Evolutionary conservation across 2,113 vertebrate genomes (phyloP).

Genomic region (Gopherus flavomarginatus): DNA sequence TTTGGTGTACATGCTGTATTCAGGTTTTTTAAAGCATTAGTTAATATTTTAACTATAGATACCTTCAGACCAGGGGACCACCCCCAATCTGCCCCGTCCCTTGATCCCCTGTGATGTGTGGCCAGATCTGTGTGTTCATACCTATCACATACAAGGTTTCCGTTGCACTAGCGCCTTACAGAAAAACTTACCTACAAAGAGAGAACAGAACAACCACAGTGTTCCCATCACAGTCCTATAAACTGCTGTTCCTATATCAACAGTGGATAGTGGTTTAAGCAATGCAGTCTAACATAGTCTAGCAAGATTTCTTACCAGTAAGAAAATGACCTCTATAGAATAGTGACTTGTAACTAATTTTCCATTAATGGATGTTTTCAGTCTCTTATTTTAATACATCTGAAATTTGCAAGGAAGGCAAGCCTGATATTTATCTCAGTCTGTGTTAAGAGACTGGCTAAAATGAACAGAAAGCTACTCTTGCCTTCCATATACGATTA

Average conservation of each 20-base stretch:
- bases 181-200: slow-evolving; percentile 13
- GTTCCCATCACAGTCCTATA: background rate
- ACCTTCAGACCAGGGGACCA: slow-evolving; percentile 27
- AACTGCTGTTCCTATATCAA: slow-evolving; percentile 23
- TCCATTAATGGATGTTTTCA: background rate
- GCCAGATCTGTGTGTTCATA: slow-evolving; percentile 11
- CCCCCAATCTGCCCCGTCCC: background rate
- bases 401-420: slow-evolving; percentile 45
- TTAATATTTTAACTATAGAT: slow-evolving; percentile 32
- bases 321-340: slow-evolving; percentile 29
- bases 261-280: background rate
- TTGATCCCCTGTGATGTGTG: background rate
- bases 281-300: slow-evolving; percentile 9
- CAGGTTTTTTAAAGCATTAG: slow-evolving; percentile 67
- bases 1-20: slow-evolving; percentile 63
- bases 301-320: background rate
- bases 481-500: slow-evolving; percentile 78
- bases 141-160: background rate
- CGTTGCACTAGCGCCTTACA: slow-evolving; percentile 67
- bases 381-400: slow-evolving; percentile 29
- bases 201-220: background rate
- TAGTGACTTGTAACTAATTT: background rate
- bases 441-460: slow-evolving; percentile 40
- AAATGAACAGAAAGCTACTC: slow-evolving; percentile 39
- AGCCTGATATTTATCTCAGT: slow-evolving; percentile 12